phyloP scores from a whole-genome alignment of 2,888 invertebrate species.

The Carcina quercana region DNA sequence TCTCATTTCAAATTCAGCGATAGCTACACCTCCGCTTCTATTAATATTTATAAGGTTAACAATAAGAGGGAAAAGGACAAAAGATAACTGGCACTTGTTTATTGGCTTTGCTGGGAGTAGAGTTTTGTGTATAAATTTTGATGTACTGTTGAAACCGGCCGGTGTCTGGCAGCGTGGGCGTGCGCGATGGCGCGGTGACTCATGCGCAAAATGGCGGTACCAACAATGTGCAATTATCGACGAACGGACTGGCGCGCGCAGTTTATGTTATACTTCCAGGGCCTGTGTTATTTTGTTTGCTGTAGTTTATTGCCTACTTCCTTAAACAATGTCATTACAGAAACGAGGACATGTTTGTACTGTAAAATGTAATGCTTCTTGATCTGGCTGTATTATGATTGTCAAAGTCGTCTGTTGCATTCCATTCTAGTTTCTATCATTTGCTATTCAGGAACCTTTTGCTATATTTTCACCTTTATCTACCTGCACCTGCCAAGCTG shows the following conservation, averaged over 20 bases:
- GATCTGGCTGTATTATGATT: too few species aligned
- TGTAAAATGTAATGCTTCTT: too few species aligned
- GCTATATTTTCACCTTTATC: too few species aligned
- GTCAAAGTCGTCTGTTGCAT: too few species aligned
- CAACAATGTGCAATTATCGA: constrained; percentile 56
- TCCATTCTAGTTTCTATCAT: too few species aligned
- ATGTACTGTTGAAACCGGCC: constrained; percentile 34
- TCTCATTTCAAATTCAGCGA: constrained; percentile 4
- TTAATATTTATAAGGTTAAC: constrained; percentile 8
- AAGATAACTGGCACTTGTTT: constrained; percentile 5
- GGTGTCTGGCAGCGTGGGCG: constrained; percentile 47
- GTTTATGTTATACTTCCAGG: constrained; percentile 1
- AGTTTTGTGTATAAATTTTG: constrained; percentile 36
- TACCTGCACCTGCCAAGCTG: too few species aligned
- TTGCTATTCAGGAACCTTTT: too few species aligned
- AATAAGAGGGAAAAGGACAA: constrained; percentile 4
- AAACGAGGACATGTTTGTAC: too few species aligned
- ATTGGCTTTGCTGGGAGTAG: constrained; percentile 2
- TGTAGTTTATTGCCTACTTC: constrained; percentile 1
- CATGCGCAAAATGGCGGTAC: constrained; percentile 47
- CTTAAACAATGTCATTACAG: too few species aligned
- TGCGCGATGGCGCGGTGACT: constrained; percentile 29
- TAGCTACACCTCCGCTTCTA: constrained; percentile 2
- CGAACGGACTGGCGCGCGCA: constrained; percentile 6
- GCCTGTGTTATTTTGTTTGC: constrained; percentile 1